Conservation (phyloP, 2,113 vertebrate genomes). For the Ellobius talpinus region DNA sequence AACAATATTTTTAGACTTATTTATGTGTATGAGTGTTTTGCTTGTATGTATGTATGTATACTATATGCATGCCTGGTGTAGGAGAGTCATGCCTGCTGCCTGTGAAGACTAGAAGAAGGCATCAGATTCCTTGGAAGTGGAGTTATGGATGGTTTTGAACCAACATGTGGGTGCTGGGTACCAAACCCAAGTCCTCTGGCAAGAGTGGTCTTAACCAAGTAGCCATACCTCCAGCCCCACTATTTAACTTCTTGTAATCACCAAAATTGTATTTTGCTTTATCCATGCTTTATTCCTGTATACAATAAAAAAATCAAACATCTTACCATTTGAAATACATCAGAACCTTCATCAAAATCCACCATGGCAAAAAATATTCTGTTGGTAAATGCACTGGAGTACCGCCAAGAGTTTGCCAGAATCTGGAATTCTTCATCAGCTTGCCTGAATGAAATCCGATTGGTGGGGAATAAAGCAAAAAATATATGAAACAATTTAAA, state of each 20-base stretch:
- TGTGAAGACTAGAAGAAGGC: too few species aligned
- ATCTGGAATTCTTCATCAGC: conserved; percentile 99
- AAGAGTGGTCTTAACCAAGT: not conserved
- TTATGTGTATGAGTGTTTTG: not conserved
- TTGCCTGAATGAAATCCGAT: conserved; percentile 89
- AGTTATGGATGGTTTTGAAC: not conserved
- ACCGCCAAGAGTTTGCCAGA: conserved; percentile 98
- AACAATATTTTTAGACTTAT: not conserved
- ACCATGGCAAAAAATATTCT: conserved; percentile 97
- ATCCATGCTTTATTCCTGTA: conserved; percentile 28
- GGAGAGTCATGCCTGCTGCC: not conserved
- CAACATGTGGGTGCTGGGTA: not conserved
- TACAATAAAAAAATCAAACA: conserved; percentile 60
- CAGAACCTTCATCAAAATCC: conserved; percentile 98
- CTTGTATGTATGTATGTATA: not conserved
- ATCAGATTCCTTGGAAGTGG: not conserved
- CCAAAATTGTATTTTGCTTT: conserved; percentile 37
- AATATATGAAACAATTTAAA: not conserved
- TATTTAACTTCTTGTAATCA: conserved; percentile 41
- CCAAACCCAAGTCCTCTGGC: not conserved
- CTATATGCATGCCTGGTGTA: not conserved
- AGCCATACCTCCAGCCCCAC: not conserved
- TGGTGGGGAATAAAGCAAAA: conserved; percentile 35
- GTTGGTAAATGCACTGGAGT: conserved; percentile 97
- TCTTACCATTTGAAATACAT: conserved; percentile 98